Evolutionary conservation across 2,797 vertebrate species (phyloP), one percentile per base, ranked within the genome.

Genomic region (Coendou prehensilis): DNA sequence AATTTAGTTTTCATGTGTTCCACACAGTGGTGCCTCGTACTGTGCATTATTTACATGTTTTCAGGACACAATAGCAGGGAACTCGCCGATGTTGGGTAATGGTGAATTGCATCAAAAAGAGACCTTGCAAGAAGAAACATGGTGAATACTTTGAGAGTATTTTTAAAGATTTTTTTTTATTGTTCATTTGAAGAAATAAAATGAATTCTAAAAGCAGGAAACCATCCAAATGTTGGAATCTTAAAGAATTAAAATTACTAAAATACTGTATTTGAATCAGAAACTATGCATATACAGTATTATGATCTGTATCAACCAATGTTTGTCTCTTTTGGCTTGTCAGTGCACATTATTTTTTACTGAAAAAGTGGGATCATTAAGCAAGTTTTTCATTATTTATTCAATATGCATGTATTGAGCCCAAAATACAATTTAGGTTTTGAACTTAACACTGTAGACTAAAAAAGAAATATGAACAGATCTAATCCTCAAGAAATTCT

Each of bases 281-380:
- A 84, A 91, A 71, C 22, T 37, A 2, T 67, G 63, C 76, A 28
- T 63, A 17, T 33, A 37, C n/a, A n/a, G 4, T 90, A 0, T 76
- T 75, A 56, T 94, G 59, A 23, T 59, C 41, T 63, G 5, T 75
- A 6, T 75, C 37, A 80, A 28, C 28, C 15, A 64, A 5, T 64
- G n/a, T 82, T 93, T 85, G 23, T 95, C 87, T 82, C 50, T 95
- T 75, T 81, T 86, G 59, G 10, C 47, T 91, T 88, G 47, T 93
- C 26, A 9, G 50, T 63, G 63, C 82, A 28, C 22, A 17, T 56
- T 71, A 47, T 56, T 93, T 56, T 93, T 85, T 73, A 14, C 41
- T 79, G 64, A 79, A 91, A 95, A 82, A 61, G 26, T 80, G 59
- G 83, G 11, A 11, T 52, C n/a, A 54, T 13, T 5, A 37, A 57